phyloP scores from a whole-genome alignment of 2,888 invertebrate genomes.

The Tiliacea aurago region DNA sequence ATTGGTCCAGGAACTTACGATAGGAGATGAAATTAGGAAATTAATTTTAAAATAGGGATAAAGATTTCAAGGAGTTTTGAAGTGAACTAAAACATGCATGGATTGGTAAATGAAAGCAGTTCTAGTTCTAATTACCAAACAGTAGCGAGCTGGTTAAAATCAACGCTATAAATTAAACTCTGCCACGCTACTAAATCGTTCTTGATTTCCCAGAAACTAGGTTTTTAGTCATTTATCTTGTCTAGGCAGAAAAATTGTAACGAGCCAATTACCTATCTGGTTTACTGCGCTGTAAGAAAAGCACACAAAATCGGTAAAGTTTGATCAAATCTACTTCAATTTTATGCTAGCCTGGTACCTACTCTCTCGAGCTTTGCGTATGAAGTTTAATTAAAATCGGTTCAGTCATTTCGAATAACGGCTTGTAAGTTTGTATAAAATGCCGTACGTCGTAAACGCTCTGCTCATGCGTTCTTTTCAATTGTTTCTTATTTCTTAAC shows the following conservation, averaged over 20 bases:
- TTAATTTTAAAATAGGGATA: neutral
- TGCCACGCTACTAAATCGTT: slow-evolving; percentile 24
- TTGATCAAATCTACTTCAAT: neutral
- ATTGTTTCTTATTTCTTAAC: slow-evolving; percentile 47
- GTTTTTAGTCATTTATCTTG: slow-evolving; percentile 36
- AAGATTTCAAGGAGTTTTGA: neutral
- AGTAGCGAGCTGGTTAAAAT: slow-evolving; percentile 17
- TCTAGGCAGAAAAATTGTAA: slow-evolving; percentile 17
- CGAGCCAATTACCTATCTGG: slow-evolving; percentile 21
- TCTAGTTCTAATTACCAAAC: slow-evolving; percentile 24
- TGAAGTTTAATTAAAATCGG: no score
- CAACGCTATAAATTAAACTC: slow-evolving; percentile 36
- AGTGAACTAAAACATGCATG: slow-evolving; percentile 19
- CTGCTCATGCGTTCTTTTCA: slow-evolving; percentile 4
- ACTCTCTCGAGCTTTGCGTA: no score
- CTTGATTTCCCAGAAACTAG: slow-evolving; percentile 35
- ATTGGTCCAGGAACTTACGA: neutral
- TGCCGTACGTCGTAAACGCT: no score
- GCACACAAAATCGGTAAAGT: neutral
- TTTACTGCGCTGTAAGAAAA: slow-evolving; percentile 12
- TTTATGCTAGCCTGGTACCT: slow-evolving; percentile 4
- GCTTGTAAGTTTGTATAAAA: no score
- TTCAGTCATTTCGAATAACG: no score
- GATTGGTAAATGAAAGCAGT: slow-evolving; percentile 18
- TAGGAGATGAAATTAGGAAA: neutral